Conservation (phyloP, 2,113 vertebrate genomes). For the Podocnemis expansa region DNA sequence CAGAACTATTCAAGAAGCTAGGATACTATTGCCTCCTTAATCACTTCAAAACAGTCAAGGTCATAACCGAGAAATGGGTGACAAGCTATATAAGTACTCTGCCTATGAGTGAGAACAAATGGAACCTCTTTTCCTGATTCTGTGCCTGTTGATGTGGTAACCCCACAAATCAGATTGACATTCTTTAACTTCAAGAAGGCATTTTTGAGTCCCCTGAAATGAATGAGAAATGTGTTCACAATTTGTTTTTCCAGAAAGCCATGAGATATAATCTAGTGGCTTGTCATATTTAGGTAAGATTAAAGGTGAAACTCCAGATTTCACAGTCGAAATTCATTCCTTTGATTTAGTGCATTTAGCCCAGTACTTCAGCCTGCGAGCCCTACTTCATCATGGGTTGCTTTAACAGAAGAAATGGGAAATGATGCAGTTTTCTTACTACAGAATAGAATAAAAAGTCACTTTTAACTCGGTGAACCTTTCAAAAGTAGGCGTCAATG, state of each 20-base stretch:
- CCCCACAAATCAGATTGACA: neutral
- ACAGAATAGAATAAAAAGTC: neutral
- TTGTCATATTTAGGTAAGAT: neutral
- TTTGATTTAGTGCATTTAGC: neutral
- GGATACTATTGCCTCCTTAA: neutral
- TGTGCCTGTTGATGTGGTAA: neutral
- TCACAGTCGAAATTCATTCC: neutral
- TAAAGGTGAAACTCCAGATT: neutral
- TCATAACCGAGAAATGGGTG: neutral
- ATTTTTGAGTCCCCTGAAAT: neutral
- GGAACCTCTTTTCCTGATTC: neutral
- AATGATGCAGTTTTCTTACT: neutral
- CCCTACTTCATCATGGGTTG: neutral
- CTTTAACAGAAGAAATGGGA: neutral
- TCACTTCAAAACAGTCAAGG: neutral
- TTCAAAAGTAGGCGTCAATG: neutral
- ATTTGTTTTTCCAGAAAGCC: neutral
- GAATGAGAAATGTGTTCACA: neutral
- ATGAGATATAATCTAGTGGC: neutral
- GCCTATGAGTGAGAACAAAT: neutral
- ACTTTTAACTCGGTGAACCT: neutral
- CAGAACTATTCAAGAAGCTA: neutral
- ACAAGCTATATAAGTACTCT: neutral
- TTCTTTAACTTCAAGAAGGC: neutral
- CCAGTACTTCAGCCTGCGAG: neutral